phyloP scores from a whole-genome alignment of 2,888 invertebrate genomes.

The Cryptosula pallasiana region DNA sequence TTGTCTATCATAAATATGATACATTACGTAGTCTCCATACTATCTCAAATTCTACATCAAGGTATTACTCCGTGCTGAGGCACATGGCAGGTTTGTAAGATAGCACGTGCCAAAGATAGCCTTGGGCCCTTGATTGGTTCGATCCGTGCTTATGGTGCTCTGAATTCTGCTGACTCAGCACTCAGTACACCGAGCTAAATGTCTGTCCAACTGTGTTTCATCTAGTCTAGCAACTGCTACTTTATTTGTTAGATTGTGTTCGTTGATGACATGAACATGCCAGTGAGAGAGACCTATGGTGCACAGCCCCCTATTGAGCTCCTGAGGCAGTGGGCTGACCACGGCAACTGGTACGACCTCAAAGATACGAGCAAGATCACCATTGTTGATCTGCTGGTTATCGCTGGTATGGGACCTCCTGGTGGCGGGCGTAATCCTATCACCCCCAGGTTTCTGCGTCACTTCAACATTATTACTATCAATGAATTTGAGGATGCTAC shows the following conservation, averaged over 20 bases:
- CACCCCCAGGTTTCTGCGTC: conserved; percentile 52
- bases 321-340: conserved; percentile 57
- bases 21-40: too few relatives aligned
- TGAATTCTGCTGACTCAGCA: too few relatives aligned
- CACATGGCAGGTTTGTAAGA: too few relatives aligned
- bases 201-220: too few relatives aligned
- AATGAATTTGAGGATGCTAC: conserved; percentile 54
- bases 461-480: conserved; percentile 52
- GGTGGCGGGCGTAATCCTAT: conserved; percentile 54
- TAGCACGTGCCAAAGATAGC: too few relatives aligned
- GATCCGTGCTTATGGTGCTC: too few relatives aligned
- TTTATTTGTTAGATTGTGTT: conserved; percentile 70
- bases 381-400: conserved; percentile 51
- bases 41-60: too few relatives aligned
- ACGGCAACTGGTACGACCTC: conserved; percentile 53
- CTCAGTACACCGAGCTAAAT: too few relatives aligned
- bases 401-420: conserved; percentile 57
- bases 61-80: too few relatives aligned
- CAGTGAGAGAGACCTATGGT: conserved; percentile 79
- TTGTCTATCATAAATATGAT: too few relatives aligned
- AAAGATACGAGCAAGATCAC: conserved; percentile 51
- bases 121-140: too few relatives aligned
- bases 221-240: too few relatives aligned
- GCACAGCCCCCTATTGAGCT: conserved; percentile 92
- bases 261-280: conserved; percentile 95